Evolutionary conservation across 2,888 invertebrate genomes (phyloP), one percentile per base, ranked within the genome.

Genomic region (Drosophila antonietae): DNA sequence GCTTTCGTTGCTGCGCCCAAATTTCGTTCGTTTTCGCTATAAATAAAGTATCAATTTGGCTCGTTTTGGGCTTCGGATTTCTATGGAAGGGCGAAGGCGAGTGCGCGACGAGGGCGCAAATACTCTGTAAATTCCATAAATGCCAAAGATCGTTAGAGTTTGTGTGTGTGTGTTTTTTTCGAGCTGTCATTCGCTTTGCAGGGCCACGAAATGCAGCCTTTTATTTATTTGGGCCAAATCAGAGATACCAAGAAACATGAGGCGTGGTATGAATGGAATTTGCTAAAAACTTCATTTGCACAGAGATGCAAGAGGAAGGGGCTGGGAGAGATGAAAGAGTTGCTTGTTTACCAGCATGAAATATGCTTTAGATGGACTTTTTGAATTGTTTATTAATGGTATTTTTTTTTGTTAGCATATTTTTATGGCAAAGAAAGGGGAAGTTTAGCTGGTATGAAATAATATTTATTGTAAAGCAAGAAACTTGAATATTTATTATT

Each of bases 31-130:
- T 59, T 78, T 79, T 76, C 59, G 69, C 86, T 83, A 85, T 85
- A 83, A 85, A 83, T 88, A 88, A 83, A 76, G 68, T 77, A 74
- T 73, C 77, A 75, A 80, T 75, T 85, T 82, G 68, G 57, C 65
- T 51, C 47, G 62, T 58, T 63, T 67, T 23, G 33, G 53, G 39
- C 37, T n/a, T 87, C 51, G 47, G 52, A 68, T 80, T 83, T 83
- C 83, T 88, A 80, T 75, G 80, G 80, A 88, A 83, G 85, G 80
- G 46, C 46, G 46, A 20, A 20, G 44, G 66, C 67, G 59, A 58
- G 71, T 39, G 37, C 37, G 46, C 41, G 39, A 63, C 66, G 58
- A 58, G 74, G 62, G 28, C 58, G 46, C 41, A 59, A 59, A 74
- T 61, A 46, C 57, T 75, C 55, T 70, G 70, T n/a, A 70, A 84